Percentiles rank a stretch among this genome's conserved stretches.
Evolutionary conservation across 2,888 invertebrate species (phyloP).

Genomic region (Conus canariensis): DNA sequence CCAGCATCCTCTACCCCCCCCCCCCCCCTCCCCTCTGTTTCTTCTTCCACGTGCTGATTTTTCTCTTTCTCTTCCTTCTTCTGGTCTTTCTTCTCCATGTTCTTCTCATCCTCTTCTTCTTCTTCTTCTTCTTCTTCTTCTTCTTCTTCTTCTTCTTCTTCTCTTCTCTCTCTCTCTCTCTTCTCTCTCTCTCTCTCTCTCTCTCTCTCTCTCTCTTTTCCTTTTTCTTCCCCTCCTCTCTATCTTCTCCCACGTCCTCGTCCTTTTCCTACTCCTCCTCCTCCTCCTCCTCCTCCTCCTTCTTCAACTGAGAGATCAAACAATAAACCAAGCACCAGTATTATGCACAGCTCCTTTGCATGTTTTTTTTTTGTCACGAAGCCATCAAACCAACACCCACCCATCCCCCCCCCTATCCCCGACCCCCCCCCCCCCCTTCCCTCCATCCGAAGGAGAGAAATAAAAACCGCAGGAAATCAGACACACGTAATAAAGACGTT

Average conservation of each 20-base stretch:
- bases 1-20: no score
- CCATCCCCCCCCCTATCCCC: neutral
- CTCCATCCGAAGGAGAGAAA: neutral
- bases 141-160: neutral
- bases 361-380: no score
- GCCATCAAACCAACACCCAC: no score
- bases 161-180: neutral
- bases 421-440: neutral
- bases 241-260: neutral
- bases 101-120: no score
- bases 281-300: constrained; percentile 10
- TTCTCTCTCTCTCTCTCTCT: neutral
- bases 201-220: neutral
- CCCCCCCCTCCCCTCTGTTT: no score
- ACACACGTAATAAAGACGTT: no score
- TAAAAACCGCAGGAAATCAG: no score
- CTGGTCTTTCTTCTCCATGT: neutral
- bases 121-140: no score
- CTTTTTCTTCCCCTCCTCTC: neutral
- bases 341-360: no score
- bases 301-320: no score
- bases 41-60: no score
- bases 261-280: neutral
- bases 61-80: neutral
- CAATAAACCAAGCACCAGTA: no score